A percentile compares a stretch with the other conserved stretches of the same genome.
phyloP scores from a whole-genome alignment of 2,797 vertebrate genomes.

The Aplochiton taeniatus region DNA sequence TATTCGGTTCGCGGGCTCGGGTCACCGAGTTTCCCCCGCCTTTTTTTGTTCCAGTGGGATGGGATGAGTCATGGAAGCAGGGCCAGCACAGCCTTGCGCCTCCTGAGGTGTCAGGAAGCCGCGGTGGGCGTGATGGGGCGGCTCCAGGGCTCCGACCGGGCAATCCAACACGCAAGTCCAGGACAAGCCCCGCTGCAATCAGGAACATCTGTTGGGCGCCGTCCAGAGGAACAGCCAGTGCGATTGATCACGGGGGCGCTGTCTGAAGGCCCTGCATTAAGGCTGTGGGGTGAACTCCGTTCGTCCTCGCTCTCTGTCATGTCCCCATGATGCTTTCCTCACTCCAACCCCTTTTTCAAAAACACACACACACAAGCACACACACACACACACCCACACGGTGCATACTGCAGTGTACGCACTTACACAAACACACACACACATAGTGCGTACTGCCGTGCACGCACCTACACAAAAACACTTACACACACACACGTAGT shows the following conservation, averaged over 20 bases:
- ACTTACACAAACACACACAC: neutral
- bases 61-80: constrained; percentile 29
- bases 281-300: constrained; percentile 45
- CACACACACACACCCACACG: neutral
- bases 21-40: neutral
- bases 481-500: neutral
- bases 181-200: constrained; percentile 53
- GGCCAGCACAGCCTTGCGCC: constrained; percentile 28
- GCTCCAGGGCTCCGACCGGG: constrained; percentile 39
- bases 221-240: constrained; percentile 50
- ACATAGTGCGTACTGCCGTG: neutral
- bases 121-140: constrained; percentile 33
- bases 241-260: constrained; percentile 45
- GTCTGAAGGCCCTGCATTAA: constrained; percentile 46
- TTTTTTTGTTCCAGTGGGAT: neutral
- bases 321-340: constrained; percentile 44
- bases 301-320: constrained; percentile 25
- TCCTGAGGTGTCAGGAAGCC: constrained; percentile 40
- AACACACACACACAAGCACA: constrained; percentile 13
- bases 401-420: neutral
- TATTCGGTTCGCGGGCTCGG: no score
- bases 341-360: neutral
- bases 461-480: neutral
- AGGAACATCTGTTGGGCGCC: constrained; percentile 57
- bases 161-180: constrained; percentile 27